Base-by-base conservation (phyloP, 64 coral and sea anemone species). In the Actinia tenebrosa region DNA sequence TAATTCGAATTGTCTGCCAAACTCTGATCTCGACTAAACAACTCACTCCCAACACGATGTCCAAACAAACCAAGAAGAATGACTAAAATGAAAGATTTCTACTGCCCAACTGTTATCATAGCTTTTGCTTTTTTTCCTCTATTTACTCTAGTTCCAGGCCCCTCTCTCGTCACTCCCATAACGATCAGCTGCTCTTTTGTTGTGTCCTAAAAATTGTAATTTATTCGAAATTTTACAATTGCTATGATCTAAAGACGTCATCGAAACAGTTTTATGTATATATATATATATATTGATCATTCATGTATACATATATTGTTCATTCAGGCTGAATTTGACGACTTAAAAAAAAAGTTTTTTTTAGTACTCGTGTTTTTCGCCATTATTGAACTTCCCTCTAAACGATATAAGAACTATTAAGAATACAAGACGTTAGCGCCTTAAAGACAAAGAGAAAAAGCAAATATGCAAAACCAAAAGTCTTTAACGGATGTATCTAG, bases 141-240 rank as follows among this genome's bases (percentile, higher is more conserved):
- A 14, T 75, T 81, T 53, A 50, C 79, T 45, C 79, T 81, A 81
- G 79, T 18, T 45, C 79, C 79, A 81, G 79, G n/a, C 16, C 79
- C 50, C 79, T 81, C 79, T 47, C 46, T 23, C 44, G 79, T 81
- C 79, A 53, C 79, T 81, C 79, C 79, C 79, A 81, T 7, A 37
- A 37, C 30, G 30, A 81, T 81, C 79, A 81, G 79, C 79, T 81
- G 79, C 79, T 81, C 79, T 50, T 53, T 81, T 81, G 44, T 13
- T n/a, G 79, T 22, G 19, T 14, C 8, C 7, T 7, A 30, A 75
- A 75, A 75, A 75, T 37, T 42, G 8, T 30, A 16, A 58, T 58
- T 58, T 58, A 58, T 58, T 58, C 56, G 56, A 13, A 58, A 11
- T 58, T 58, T 58, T 58, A 58, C 56, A 58, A 58, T 58, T 58